Evolutionary conservation across 2,888 invertebrate genomes (phyloP).

Genomic region (Iselma pallidipennis): DNA sequence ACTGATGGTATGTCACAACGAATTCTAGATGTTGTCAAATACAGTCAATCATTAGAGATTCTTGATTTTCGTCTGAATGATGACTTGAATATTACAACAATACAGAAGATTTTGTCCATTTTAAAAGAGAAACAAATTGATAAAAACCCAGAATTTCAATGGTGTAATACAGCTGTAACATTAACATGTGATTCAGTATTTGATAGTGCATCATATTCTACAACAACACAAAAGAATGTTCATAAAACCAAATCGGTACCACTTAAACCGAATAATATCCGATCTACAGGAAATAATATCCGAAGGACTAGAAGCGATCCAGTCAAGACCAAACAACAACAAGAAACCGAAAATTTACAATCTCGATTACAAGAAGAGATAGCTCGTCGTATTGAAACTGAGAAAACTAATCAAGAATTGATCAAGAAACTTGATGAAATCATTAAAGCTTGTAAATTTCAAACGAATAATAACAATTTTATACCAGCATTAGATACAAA

Average conservation of each 20-base stretch:
- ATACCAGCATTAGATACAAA: slow-evolving; percentile 16
- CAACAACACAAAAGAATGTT: slow-evolving; percentile 21
- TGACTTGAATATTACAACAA: slow-evolving; percentile 37
- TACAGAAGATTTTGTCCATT: slow-evolving; percentile 47
- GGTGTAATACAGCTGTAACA: slow-evolving; percentile 46
- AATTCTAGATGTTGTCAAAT: slow-evolving; percentile 64
- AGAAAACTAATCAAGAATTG: slow-evolving; percentile 64
- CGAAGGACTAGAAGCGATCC: not conserved
- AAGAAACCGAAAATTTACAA: not conserved
- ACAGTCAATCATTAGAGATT: slow-evolving; percentile 69
- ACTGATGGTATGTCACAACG: slow-evolving; percentile 64
- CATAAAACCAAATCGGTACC: slow-evolving; percentile 47
- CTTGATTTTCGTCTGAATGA: slow-evolving; percentile 70
- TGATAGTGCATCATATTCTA: slow-evolving; percentile 36
- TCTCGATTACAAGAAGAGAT: slow-evolving; percentile 63
- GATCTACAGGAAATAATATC: not conserved
- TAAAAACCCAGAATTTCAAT: slow-evolving; percentile 47
- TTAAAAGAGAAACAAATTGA: slow-evolving; percentile 47
- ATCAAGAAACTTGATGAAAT: slow-evolving; percentile 64
- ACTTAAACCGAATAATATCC: slow-evolving; percentile 22
- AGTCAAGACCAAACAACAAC: not conserved
- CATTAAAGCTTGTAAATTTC: slow-evolving; percentile 41
- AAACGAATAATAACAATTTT: slow-evolving; percentile 10
- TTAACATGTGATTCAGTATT: slow-evolving; percentile 38
- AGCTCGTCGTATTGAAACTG: slow-evolving; percentile 64